Conservation (phyloP, 2,113 vertebrate species). For the Osmerus eperlanus region DNA sequence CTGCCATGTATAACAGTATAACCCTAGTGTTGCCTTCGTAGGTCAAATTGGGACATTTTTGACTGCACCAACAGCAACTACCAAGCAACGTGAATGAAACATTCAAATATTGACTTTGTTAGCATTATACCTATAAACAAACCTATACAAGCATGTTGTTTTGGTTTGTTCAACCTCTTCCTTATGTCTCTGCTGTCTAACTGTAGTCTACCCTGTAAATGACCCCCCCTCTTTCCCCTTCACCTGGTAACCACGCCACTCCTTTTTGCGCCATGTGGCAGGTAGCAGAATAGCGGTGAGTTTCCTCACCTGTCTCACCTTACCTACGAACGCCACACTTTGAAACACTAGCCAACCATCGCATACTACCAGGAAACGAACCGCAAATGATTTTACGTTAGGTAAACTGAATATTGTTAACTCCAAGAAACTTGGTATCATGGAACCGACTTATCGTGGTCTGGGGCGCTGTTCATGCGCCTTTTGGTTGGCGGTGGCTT, state of each 20-base stretch:
- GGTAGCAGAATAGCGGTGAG: slow-evolving; percentile 13
- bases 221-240: background rate
- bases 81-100: no score
- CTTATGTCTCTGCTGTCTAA: no score
- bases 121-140: no score
- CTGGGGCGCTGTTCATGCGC: slow-evolving; percentile 74
- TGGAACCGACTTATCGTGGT: slow-evolving; percentile 33
- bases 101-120: no score
- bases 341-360: background rate
- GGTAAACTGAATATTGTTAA: background rate
- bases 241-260: slow-evolving; percentile 12
- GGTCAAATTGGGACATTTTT: no score
- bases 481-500: slow-evolving; percentile 79
- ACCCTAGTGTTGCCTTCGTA: no score
- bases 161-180: no score
- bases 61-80: no score
- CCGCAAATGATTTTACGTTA: no score
- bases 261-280: slow-evolving; percentile 9
- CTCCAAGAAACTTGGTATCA: slow-evolving; percentile 7
- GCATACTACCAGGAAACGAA: background rate
- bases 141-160: no score
- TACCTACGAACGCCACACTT: slow-evolving; percentile 12
- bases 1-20: no score
- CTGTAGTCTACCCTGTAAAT: no score
- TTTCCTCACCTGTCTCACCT: slow-evolving; percentile 24